phyloP scores from a whole-genome alignment of 1,140 invertebrate species.

The Micrasema longulum region DNA sequence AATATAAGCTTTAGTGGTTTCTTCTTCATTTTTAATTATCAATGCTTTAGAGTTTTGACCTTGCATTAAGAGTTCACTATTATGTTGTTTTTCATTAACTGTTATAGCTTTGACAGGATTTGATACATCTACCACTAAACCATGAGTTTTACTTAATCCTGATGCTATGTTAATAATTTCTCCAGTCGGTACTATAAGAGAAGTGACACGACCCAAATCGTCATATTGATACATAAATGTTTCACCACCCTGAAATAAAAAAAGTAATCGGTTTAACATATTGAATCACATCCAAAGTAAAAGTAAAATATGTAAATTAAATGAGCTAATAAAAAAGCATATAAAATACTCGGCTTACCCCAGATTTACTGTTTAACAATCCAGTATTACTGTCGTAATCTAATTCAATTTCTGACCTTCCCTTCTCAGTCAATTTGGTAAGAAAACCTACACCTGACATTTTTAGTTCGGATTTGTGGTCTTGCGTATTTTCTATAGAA shows the following conservation, averaged over 20 bases:
- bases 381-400: conserved; percentile 88
- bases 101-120: conserved; percentile 61
- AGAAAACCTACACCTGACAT: conserved; percentile 89
- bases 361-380: conserved; percentile 82
- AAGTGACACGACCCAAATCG: conserved; percentile 83
- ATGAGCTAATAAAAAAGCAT: no score
- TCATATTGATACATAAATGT: conserved; percentile 93
- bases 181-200: conserved; percentile 89
- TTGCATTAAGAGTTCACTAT: conserved; percentile 68
- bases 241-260: conserved; percentile 77
- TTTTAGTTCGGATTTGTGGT: conserved; percentile 90
- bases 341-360: conserved; percentile 67
- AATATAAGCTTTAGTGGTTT: conserved; percentile 77
- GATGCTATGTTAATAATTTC: conserved; percentile 85
- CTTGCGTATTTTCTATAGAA: conserved; percentile 93
- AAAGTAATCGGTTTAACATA: conserved; percentile 63
- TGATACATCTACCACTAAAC: conserved; percentile 78
- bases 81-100: conserved; percentile 68
- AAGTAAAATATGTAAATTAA: no score
- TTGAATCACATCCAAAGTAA: no score
- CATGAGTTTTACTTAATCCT: conserved; percentile 79
- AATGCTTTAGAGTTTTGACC: conserved; percentile 70
- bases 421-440: conserved; percentile 84
- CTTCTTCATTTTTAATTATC: conserved; percentile 72
- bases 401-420: conserved; percentile 82